Evolutionary conservation across 1,140 invertebrate genomes (phyloP).

Genomic region (Drosophila subpulchrella): DNA sequence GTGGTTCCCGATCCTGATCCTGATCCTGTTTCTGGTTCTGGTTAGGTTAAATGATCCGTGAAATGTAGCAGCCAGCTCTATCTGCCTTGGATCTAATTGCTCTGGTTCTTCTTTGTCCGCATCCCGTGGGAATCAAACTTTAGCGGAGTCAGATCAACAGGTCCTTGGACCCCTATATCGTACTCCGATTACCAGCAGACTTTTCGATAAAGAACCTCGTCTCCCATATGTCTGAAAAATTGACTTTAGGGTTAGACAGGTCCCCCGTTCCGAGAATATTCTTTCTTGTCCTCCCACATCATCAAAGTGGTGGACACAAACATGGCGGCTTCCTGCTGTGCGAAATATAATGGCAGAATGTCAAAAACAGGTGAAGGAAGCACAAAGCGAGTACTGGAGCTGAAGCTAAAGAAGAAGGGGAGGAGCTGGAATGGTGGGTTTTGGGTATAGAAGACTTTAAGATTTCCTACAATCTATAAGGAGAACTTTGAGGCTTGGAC

Average conservation of each 20-base stretch:
- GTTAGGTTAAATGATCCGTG: slow-evolving; percentile 63
- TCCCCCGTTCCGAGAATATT: neutral
- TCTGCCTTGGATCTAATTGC: slow-evolving; percentile 55
- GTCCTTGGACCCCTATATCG: slow-evolving; percentile 54
- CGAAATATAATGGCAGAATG: slow-evolving; percentile 70
- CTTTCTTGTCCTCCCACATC: neutral
- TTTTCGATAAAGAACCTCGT: neutral
- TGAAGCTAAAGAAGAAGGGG: neutral
- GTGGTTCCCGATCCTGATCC: slow-evolving; percentile 48
- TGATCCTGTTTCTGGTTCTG: slow-evolving; percentile 27
- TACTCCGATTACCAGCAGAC: slow-evolving; percentile 67
- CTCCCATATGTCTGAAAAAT: slow-evolving; percentile 42
- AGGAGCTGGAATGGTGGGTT: neutral
- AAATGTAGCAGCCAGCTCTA: slow-evolving; percentile 48
- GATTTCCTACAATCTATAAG: slow-evolving; percentile 11
- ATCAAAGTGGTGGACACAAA: slow-evolving; percentile 40
- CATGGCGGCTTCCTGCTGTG: slow-evolving; percentile 73
- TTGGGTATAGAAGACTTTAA: neutral
- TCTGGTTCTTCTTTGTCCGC: slow-evolving; percentile 10
- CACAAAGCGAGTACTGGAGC: slow-evolving; percentile 31
- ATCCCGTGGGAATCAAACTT: slow-evolving; percentile 60
- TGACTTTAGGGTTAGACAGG: neutral
- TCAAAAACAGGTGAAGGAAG: slow-evolving; percentile 73
- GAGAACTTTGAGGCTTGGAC: neutral
- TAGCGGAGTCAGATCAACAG: slow-evolving; percentile 51